Evolutionary conservation across 2,888 invertebrate species (phyloP).

Genomic region (Thelaira solivaga): DNA sequence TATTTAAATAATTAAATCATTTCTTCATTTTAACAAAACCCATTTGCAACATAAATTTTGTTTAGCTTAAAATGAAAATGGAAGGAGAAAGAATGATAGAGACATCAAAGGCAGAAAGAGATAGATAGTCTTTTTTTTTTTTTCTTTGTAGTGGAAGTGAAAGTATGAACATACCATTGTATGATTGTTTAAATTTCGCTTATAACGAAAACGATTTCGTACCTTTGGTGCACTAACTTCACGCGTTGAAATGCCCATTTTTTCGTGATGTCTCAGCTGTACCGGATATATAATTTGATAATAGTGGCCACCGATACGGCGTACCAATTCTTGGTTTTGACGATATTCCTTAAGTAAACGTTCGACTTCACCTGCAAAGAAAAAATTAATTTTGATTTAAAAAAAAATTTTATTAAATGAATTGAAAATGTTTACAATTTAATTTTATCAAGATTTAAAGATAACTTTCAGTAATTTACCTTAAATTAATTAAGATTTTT

Average conservation of each 20-base stretch:
- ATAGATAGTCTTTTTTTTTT: too few relatives aligned
- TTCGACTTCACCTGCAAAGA: constrained; percentile 91
- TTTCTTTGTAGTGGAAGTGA: constrained; percentile 58
- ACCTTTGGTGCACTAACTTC: constrained; percentile 93
- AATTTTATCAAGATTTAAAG: too few relatives aligned
- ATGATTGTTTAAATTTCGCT: constrained; percentile 77
- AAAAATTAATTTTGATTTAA: constrained; percentile 52
- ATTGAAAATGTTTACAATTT: too few relatives aligned
- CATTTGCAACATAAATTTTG: not conserved
- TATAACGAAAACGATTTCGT: constrained; percentile 78
- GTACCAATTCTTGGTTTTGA: constrained; percentile 94
- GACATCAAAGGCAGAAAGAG: constrained; percentile 39
- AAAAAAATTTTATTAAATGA: not conserved
- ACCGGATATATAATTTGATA: constrained; percentile 97
- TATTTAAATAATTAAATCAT: too few relatives aligned
- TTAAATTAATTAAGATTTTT: too few relatives aligned
- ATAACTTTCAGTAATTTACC: too few relatives aligned
- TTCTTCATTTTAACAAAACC: not conserved
- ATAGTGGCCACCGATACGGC: constrained; percentile 92
- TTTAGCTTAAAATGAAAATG: constrained; percentile 32
- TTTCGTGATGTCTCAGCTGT: constrained; percentile 95
- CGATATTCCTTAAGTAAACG: constrained; percentile 92
- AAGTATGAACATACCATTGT: constrained; percentile 78
- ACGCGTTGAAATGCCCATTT: constrained; percentile 96
- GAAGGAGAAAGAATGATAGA: constrained; percentile 32